Percentiles rank a stretch among this genome's conserved stretches.
Evolutionary conservation across 2,113 vertebrate genomes (phyloP).

Genomic region (Synodontis membranacea): DNA sequence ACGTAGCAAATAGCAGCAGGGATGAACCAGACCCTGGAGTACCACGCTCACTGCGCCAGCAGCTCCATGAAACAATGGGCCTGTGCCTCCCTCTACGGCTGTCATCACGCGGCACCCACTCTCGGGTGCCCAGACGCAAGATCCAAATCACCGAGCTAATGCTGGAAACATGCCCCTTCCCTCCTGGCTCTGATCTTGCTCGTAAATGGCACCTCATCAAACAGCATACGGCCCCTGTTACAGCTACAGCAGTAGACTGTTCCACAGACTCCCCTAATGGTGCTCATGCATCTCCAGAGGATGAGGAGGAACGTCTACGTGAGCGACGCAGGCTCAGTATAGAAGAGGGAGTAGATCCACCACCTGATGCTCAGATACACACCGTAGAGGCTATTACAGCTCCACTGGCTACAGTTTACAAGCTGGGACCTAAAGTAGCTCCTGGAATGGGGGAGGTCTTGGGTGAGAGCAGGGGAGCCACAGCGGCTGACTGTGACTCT

Average conservation of each 20-base stretch:
- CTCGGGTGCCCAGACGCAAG: conserved; percentile 88
- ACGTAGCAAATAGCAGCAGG: conserved; percentile 75
- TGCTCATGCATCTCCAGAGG: conserved; percentile 87
- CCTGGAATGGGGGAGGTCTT: conserved; percentile 84
- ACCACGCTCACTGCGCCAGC: conserved; percentile 86
- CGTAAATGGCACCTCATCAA: conserved; percentile 99
- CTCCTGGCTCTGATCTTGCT: conserved; percentile 97
- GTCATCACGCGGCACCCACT: conserved; percentile 71
- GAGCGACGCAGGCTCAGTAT: conserved; percentile 95
- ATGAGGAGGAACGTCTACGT: conserved; percentile 93
- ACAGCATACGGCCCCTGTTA: conserved; percentile 93
- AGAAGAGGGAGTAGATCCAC: conserved; percentile 97
- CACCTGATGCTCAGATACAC: conserved; percentile 97
- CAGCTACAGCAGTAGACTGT: conserved; percentile 77
- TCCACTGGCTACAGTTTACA: conserved; percentile 91
- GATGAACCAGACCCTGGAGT: conserved; percentile 76
- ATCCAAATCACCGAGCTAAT: conserved; percentile 98
- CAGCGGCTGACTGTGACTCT: conserved; percentile 78
- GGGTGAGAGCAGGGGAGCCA: conserved; percentile 69
- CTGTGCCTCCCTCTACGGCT: conserved; percentile 89
- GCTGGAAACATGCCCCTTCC: conserved; percentile 98
- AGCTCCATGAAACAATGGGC: conserved; percentile 91
- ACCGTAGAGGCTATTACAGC: conserved; percentile 90
- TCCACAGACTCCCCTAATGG: conserved; percentile 84
- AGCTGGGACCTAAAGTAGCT: conserved; percentile 97